Percentiles rank a stretch among this genome's conserved stretches.
phyloP scores from a whole-genome alignment of 1,140 invertebrate species.

The Drosophila elegans region DNA sequence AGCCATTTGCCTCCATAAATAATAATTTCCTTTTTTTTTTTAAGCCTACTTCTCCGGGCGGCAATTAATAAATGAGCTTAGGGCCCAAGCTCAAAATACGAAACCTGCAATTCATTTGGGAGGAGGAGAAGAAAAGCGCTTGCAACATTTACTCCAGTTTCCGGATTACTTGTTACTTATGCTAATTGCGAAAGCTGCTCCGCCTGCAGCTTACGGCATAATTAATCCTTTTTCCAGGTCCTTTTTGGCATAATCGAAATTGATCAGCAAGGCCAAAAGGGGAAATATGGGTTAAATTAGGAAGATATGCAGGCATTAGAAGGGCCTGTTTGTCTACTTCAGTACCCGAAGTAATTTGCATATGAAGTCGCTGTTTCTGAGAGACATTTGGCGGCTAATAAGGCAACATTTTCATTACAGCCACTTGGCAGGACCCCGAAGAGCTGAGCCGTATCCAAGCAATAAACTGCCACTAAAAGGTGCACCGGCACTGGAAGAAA shows the following conservation, averaged over 20 bases:
- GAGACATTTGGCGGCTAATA: slow-evolving; percentile 73
- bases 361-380: slow-evolving; percentile 23
- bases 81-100: slow-evolving; percentile 33
- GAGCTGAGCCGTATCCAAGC: slow-evolving; percentile 29
- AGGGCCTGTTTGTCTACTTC: slow-evolving; percentile 2
- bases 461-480: slow-evolving; percentile 61
- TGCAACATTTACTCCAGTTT: slow-evolving; percentile 33
- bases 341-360: slow-evolving; percentile 47
- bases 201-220: slow-evolving; percentile 59
- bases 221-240: slow-evolving; percentile 61
- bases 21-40: slow-evolving; percentile 49
- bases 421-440: slow-evolving; percentile 31
- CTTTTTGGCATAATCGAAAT: slow-evolving; percentile 40
- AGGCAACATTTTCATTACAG: slow-evolving; percentile 62
- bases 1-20: slow-evolving; percentile 36
- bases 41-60: slow-evolving; percentile 32
- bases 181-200: slow-evolving; percentile 64
- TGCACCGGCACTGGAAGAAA: slow-evolving; percentile 12
- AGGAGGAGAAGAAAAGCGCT: background rate
- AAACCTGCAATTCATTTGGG: slow-evolving; percentile 32
- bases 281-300: slow-evolving; percentile 27
- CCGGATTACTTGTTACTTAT: slow-evolving; percentile 53
- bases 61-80: slow-evolving; percentile 58
- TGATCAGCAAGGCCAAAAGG: slow-evolving; percentile 27
- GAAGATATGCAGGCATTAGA: background rate